Percentiles rank a stretch among this genome's conserved stretches.
These are phyloP conservation scores for Tetrao urogallus DNA, from an alignment of 2,113 vertebrate species.

Conservation along the genomic window DNA sequence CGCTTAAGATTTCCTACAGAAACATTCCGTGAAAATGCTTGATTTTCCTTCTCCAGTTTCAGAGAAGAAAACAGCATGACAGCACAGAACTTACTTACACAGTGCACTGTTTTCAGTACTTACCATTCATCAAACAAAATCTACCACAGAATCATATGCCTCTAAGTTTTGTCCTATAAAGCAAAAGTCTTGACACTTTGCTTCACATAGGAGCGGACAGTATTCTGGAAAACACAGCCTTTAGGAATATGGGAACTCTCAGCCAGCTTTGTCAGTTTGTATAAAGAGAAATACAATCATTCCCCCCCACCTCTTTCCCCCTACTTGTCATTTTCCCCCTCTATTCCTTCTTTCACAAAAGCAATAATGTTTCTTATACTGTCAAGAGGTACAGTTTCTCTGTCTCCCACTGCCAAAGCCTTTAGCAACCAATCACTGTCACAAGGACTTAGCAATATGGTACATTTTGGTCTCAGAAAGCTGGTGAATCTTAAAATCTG, in stretches of 20 bases:
- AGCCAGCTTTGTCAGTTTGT: neutral
- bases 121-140: neutral
- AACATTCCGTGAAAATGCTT: neutral
- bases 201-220: neutral
- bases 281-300: neutral
- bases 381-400: neutral
- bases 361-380: neutral
- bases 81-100: neutral
- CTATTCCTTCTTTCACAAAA: neutral
- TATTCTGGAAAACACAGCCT: neutral
- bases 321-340: neutral
- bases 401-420: neutral
- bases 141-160: neutral
- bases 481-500: neutral
- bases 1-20: conserved; percentile 6
- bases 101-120: neutral
- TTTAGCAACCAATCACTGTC: neutral
- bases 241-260: neutral
- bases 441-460: neutral
- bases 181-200: neutral
- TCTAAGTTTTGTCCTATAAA: neutral
- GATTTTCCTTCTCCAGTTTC: neutral
- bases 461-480: conserved; percentile 6
- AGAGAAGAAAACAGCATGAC: neutral
- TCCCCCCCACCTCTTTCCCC: neutral